Evolutionary conservation across 2,888 invertebrate species (phyloP).

Genomic region (Apamea sordens): DNA sequence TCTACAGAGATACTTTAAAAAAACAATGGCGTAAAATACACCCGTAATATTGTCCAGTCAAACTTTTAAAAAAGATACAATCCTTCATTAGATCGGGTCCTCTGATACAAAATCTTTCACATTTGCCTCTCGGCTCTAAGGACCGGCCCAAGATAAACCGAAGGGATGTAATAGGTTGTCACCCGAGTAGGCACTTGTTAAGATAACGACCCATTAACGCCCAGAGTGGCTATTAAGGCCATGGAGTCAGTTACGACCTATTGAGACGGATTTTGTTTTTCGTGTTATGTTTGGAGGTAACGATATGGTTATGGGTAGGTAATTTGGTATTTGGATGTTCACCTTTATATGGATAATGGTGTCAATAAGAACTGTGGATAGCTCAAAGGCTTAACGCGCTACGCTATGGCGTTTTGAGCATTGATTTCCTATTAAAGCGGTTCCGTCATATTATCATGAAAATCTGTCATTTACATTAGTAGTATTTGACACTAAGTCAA

Average conservation of each 20-base stretch:
- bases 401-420: no score
- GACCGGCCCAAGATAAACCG: slow-evolving; percentile 50
- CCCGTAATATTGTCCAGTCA: slow-evolving; percentile 5
- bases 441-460: no score
- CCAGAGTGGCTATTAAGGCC: slow-evolving; percentile 61
- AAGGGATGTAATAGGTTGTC: slow-evolving; percentile 64
- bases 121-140: slow-evolving; percentile 39
- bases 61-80: slow-evolving; percentile 19
- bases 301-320: slow-evolving; percentile 7
- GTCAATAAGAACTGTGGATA: no score
- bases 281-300: slow-evolving; percentile 32
- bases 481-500: no score
- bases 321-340: not conserved
- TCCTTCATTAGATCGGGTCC: slow-evolving; percentile 35
- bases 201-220: slow-evolving; percentile 68
- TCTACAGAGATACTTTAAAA: not conserved
- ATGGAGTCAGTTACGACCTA: slow-evolving; percentile 60
- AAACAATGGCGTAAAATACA: not conserved
- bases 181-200: slow-evolving; percentile 64
- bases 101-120: slow-evolving; percentile 47
- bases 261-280: slow-evolving; percentile 52
- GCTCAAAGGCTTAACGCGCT: no score
- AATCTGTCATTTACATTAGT: no score
- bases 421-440: no score
- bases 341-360: not conserved